A percentile compares a stretch with the other conserved stretches of the same genome.
These are phyloP conservation scores for Tetranychus cinnabarinus DNA, from an alignment of 1,140 invertebrate species.

Conservation along the genomic window DNA sequence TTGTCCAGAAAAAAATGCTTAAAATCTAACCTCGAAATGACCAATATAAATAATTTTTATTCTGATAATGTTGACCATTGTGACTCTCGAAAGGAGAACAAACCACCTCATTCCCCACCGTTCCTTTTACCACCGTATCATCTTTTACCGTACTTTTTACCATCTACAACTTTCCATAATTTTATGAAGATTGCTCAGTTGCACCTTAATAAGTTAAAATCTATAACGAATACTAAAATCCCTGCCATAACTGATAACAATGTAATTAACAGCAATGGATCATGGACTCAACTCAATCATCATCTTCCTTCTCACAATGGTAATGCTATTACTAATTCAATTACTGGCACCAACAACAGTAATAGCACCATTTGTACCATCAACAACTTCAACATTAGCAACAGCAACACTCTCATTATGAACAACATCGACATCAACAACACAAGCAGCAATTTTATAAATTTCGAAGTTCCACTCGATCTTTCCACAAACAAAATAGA, in stretches of 20 bases:
- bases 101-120: not conserved
- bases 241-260: not conserved
- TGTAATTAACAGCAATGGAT: not conserved
- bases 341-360: not conserved
- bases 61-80: not conserved
- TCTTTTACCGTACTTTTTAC: not conserved
- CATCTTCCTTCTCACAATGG: not conserved
- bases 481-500: too few relatives aligned
- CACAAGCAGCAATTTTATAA: too few relatives aligned
- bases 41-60: not conserved
- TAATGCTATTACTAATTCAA: not conserved
- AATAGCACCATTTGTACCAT: too few relatives aligned
- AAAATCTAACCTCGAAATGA: conserved; percentile 57
- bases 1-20: conserved; percentile 99
- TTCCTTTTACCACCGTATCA: not conserved
- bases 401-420: too few relatives aligned
- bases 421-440: too few relatives aligned
- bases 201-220: not conserved
- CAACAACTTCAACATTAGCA: too few relatives aligned
- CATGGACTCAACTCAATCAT: not conserved
- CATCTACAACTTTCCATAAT: not conserved
- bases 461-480: too few relatives aligned
- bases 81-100: not conserved
- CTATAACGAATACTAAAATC: not conserved
- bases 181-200: not conserved